Base-by-base conservation (phyloP, 2,113 vertebrate genomes). In the Perca fluviatilis region DNA sequence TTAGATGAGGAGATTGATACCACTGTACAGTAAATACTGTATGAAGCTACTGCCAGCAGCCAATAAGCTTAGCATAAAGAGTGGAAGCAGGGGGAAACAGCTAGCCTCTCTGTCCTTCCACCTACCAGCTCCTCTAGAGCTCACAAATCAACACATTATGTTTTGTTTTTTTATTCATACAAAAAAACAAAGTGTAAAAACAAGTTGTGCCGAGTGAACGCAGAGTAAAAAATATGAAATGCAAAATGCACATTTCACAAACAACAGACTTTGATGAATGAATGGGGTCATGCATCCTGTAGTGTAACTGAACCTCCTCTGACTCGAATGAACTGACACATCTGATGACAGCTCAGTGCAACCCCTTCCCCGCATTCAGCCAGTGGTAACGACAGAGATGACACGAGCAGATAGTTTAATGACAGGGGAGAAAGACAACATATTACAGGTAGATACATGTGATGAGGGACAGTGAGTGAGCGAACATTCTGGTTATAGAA, bases 361-460 rank as follows among this genome's bases (percentile, higher is more conserved):
- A 23, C 33, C 83, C 53, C 23, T 9, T 46, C 23, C 53, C 58
- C 50, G 47, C 50, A 66, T 60, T 46, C 60, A 9, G 62, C 64
- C 79, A 23, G 15, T 74, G 65, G 86, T 69, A 80, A 85, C 5
- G 25, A 79, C 85, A 83, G 74, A 84, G 89, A 92, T 88, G 67
- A 84, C 79, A 86, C 25, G 16, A 50, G 61, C 47, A 86, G 88
- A 91, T 86, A 92, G 73, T 84, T 72, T 66, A 87, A 88, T 89
- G 63, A 84, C 79, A 77, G 64, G 51, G 64, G 30, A 23, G 73
- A 74, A 63, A 75, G 83, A 67, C 80, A 69, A 72, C 83, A 64
- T 23, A 83, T 77, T 58, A 50, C 47, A 79, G 46, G 2, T 68
- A 88, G 89, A 90, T 83, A 85, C 67, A 51, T 16, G 8, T 56